These are phyloP conservation scores for Epinephelus lanceolatus DNA, from an alignment of 2,113 vertebrate species.

Conservation along the genomic window DNA sequence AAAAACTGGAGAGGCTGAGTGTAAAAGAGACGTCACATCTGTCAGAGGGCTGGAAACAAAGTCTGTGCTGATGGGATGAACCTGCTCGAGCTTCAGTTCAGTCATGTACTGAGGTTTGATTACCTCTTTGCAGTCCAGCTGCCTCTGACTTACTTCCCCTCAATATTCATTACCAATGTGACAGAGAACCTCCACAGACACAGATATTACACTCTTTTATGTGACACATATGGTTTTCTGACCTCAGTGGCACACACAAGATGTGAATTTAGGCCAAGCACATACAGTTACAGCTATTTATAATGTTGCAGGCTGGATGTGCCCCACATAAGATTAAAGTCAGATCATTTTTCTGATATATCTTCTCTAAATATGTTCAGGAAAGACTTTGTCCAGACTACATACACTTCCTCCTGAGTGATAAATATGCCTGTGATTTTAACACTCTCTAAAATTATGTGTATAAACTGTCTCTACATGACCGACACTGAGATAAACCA, in stretches of 20 bases:
- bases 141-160: background rate
- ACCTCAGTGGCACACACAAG: background rate
- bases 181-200: background rate
- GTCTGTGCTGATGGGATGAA: background rate
- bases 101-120: background rate
- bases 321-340: constrained; percentile 22
- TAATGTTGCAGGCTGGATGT: constrained; percentile 24
- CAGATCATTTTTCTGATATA: constrained; percentile 36
- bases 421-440: constrained; percentile 70
- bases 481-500: constrained; percentile 61
- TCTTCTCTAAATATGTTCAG: constrained; percentile 47
- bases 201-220: background rate
- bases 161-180: background rate
- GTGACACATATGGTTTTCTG: background rate
- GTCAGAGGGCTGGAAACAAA: constrained; percentile 32
- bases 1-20: background rate
- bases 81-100: background rate
- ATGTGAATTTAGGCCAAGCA: constrained; percentile 41
- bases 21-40: constrained; percentile 8
- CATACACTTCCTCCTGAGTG: constrained; percentile 55
- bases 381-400: constrained; percentile 68
- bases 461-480: constrained; percentile 46
- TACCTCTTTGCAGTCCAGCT: background rate
- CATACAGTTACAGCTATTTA: constrained; percentile 42
- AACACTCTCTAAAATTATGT: constrained; percentile 59